phyloP scores from a whole-genome alignment of 2,113 vertebrate genomes.

The Hucho hucho region DNA sequence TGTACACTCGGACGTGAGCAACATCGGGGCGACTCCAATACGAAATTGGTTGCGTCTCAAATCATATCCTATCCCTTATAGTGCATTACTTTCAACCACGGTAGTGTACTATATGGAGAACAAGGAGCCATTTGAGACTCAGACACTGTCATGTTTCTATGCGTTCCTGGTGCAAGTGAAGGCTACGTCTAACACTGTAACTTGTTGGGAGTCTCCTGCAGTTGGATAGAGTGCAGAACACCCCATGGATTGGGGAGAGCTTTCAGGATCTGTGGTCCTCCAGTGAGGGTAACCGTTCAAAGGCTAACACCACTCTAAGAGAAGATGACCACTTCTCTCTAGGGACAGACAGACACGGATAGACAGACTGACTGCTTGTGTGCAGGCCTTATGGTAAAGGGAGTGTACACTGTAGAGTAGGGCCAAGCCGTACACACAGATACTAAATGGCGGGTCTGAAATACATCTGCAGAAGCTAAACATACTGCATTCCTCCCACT shows the following conservation, averaged over 20 bases:
- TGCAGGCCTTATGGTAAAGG: not conserved
- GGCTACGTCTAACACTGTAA: not conserved
- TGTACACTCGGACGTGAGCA: conserved; percentile 71
- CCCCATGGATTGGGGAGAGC: not conserved
- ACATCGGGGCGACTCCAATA: conserved; percentile 25
- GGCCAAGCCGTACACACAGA: not conserved
- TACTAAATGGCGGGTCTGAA: conserved; percentile 22
- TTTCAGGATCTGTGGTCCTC: not conserved
- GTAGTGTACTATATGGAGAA: too few species aligned
- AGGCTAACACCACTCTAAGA: not conserved
- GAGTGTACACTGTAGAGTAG: not conserved
- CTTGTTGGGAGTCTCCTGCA: conserved; percentile 1
- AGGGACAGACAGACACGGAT: not conserved
- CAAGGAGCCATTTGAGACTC: too few species aligned
- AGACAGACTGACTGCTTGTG: not conserved
- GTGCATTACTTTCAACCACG: not conserved
- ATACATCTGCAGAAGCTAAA: not conserved
- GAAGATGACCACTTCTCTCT: not conserved
- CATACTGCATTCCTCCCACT: conserved; percentile 24
- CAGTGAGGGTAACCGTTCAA: not conserved
- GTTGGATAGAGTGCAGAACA: not conserved
- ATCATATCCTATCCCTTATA: not conserved
- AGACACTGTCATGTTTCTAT: not conserved
- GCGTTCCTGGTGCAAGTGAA: not conserved
- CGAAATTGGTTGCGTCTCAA: conserved; percentile 29